Base-by-base conservation (phyloP, 2,113 vertebrate species). In the Archocentrus centrarchus region DNA sequence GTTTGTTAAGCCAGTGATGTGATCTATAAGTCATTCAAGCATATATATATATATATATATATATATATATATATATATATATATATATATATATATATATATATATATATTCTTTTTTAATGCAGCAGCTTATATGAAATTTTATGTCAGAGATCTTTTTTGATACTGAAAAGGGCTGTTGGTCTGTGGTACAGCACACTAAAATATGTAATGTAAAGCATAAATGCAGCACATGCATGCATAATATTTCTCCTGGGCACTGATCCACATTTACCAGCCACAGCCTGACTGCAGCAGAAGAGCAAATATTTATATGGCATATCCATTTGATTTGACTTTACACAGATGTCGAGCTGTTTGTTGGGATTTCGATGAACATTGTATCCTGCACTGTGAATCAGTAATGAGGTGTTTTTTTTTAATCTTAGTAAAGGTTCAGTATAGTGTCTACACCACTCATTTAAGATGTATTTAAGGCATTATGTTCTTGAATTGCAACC, bases 301-400 rank as follows among this genome's bases (percentile, higher is more conserved):
- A 85, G 86, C 77, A 55, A 86, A 86, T 85, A 88, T 86, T 64
- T 73, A 62, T 37, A 27, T 11, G 30, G 61, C 17, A 32, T 79
- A 88, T 80, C 66, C 44, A 59, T 87, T 84, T 68, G 32, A 75
- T 70, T 81, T 78, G 64, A 76, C 76, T 91, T 85, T 63, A 39
- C 81, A 79, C 66, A 82, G 59, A 83, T 60, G 63, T 68, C 5
- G 17, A 75, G 32, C 24, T 80, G 63, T 81, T 83, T 87, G 79
- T 35, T 39, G 73, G 76, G 60, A 59, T 82, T 73, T 77, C 53
- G 24, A 2, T 27, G 80, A 78, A 35, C 62, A 66, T 18, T 82
- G 61, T 58, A 53, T 59, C 32, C 50, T 7, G 41, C 32, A 10
- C 15, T 66, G 75, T 79, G 62, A 59, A 60, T 86, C 22, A 24